phyloP scores from a whole-genome alignment of 2,888 invertebrate species.

The Hyposoter dolosus region DNA sequence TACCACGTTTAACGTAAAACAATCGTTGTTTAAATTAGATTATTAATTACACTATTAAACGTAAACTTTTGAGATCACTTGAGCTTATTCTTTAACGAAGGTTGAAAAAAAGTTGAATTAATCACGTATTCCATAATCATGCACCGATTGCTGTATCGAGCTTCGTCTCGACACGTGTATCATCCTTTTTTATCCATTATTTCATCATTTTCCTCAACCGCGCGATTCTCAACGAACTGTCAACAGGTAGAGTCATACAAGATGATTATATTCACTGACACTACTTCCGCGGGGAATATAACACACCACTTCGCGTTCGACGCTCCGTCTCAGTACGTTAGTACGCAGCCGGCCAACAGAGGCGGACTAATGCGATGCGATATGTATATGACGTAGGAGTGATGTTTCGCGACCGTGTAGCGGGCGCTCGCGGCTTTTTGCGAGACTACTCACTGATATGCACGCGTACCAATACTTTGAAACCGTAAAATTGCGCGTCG shows the following conservation, averaged over 20 bases:
- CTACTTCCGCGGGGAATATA: neutral
- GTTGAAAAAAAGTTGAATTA: constrained; percentile 21
- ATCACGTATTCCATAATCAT: constrained; percentile 38
- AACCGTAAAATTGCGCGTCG: constrained; percentile 26
- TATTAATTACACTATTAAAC: neutral
- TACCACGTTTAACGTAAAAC: neutral
- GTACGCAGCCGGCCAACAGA: constrained; percentile 9
- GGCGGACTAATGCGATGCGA: neutral
- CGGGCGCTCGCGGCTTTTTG: constrained; percentile 3
- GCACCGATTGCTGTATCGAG: neutral
- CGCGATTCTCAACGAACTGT: constrained; percentile 50
- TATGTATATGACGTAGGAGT: constrained; percentile 13
- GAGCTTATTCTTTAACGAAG: neutral
- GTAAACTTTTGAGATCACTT: constrained; percentile 21
- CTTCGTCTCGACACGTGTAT: neutral
- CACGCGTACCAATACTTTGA: constrained; percentile 9
- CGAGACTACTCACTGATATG: neutral
- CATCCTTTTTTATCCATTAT: constrained; percentile 24
- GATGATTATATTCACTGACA: constrained; percentile 49
- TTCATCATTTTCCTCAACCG: constrained; percentile 11
- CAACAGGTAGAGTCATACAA: constrained; percentile 48
- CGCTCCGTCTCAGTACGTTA: neutral
- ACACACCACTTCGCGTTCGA: constrained; percentile 17
- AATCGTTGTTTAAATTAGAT: neutral
- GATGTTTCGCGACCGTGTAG: constrained; percentile 29